Conservation (phyloP, 2,113 vertebrate species). For the Paedocypris sp. region DNA sequence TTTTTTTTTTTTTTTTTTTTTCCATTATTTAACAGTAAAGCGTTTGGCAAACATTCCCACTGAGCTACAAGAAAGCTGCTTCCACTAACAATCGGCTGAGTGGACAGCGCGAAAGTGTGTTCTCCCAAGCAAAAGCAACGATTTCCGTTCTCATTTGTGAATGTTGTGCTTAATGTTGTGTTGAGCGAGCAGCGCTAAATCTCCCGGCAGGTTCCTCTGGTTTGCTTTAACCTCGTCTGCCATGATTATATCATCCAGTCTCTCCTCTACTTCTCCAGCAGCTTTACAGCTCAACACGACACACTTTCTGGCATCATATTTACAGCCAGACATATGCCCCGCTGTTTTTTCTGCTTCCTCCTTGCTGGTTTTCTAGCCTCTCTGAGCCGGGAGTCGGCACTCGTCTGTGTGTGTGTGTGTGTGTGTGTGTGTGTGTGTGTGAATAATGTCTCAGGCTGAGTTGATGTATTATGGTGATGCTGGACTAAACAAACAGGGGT, state of each 20-base stretch:
- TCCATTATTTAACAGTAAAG: no score
- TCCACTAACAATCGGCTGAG: no score
- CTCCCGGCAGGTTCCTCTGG: constrained; percentile 26
- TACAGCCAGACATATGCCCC: constrained; percentile 16
- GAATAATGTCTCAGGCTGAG: constrained; percentile 3
- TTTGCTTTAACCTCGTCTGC: constrained; percentile 31
- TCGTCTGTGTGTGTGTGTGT: constrained; percentile 1
- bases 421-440: constrained; percentile 20
- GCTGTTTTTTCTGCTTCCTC: not conserved
- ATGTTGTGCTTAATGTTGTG: no score
- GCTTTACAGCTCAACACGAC: not conserved
- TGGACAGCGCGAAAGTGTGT: no score
- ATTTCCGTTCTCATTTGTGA: no score
- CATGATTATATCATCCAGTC: constrained; percentile 17
- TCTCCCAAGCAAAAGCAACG: no score
- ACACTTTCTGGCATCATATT: not conserved
- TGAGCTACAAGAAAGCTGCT: no score
- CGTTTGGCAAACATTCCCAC: no score
- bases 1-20: no score
- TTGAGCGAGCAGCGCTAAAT: constrained; percentile 5
- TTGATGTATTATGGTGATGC: constrained; percentile 54
- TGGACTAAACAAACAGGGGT: constrained; percentile 55
- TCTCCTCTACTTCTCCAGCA: not conserved
- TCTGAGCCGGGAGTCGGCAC: not conserved
- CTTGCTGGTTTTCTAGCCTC: not conserved